These are phyloP conservation scores for Anhinga rufa DNA, from an alignment of 2,113 vertebrate genomes.

Conservation along the genomic window DNA sequence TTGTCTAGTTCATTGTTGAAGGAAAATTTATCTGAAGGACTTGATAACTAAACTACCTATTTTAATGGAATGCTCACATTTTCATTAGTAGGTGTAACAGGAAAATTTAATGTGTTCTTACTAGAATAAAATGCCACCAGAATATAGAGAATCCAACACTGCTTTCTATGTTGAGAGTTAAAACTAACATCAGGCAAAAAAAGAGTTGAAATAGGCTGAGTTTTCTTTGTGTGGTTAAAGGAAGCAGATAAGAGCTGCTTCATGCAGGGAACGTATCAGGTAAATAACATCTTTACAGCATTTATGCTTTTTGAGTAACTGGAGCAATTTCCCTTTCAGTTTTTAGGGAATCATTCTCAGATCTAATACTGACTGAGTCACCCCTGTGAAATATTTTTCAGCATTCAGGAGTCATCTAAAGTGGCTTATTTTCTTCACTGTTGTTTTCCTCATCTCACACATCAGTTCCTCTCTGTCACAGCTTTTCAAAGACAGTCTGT, in stretches of 20 bases:
- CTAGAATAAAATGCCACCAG: background rate
- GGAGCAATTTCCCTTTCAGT: conserved; percentile 1
- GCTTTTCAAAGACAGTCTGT: background rate
- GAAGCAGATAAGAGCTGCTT: background rate
- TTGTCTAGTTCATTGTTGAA: background rate
- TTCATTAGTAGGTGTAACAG: background rate
- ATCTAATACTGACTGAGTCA: background rate
- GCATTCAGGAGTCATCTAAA: background rate
- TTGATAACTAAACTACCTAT: background rate
- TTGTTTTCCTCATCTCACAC: conserved; percentile 7
- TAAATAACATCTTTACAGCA: background rate
- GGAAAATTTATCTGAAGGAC: background rate
- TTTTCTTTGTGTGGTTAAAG: background rate
- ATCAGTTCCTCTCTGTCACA: background rate
- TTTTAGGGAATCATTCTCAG: conserved; percentile 3
- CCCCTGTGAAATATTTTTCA: background rate
- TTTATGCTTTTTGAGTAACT: conserved; percentile 3
- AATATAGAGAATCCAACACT: background rate
- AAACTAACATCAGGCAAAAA: background rate
- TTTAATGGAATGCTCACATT: background rate
- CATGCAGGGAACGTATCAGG: background rate
- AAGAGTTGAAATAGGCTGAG: background rate
- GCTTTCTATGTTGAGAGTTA: background rate
- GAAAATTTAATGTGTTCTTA: background rate
- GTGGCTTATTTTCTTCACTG: background rate